Base-by-base conservation (phyloP, 2,797 vertebrate species). In the Gephyroberyx darwinii region DNA sequence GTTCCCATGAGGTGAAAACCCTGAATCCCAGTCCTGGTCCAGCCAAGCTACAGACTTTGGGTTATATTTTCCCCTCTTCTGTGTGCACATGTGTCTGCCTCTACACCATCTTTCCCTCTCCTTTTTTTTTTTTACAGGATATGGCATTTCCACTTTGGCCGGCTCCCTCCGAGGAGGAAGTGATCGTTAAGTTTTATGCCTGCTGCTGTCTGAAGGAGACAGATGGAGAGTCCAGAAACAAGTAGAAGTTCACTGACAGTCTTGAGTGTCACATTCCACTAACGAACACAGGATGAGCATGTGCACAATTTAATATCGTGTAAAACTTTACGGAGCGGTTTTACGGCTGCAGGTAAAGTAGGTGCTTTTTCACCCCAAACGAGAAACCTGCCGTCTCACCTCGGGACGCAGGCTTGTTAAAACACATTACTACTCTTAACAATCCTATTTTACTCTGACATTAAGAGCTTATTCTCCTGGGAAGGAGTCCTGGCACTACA, bases 161-260 rank as follows among this genome's bases (percentile, higher is more conserved):
- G 43, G 26, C 47, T 35, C 22, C 6, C 57, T 68, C n/a, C 41
- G 4, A 80, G 81, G 61, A 83, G 65, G 76, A 86, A 78, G 74
- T 47, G 57, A 47, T 86, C 30, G 22, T 90, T 79, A 87, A 73
- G 43, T 77, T 78, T 82, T 72, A 84, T 87, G 79, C 48, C 53
- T 56, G 65, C 71, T 65, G 71, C 62, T 60, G 50, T 77, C 81
- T 77, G 35, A 30, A 39, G 63, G 5, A 75, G 81, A 81, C 74
- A 63, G 60, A 85, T 37, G 52, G 52, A 77, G 63, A 13, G 13
- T 74, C 64, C 53, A 81, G 70, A 75, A 52, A 63, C 72, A 69
- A 47, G 17, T 37, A 16, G 56, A 16, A 65, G 64, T 37, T 60
- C 65, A 76, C 54, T 55, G 41, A 66, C 56, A 55, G 33, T 55